Base-by-base conservation (phyloP, 1,140 invertebrate species). In the Danaus melanippus region DNA sequence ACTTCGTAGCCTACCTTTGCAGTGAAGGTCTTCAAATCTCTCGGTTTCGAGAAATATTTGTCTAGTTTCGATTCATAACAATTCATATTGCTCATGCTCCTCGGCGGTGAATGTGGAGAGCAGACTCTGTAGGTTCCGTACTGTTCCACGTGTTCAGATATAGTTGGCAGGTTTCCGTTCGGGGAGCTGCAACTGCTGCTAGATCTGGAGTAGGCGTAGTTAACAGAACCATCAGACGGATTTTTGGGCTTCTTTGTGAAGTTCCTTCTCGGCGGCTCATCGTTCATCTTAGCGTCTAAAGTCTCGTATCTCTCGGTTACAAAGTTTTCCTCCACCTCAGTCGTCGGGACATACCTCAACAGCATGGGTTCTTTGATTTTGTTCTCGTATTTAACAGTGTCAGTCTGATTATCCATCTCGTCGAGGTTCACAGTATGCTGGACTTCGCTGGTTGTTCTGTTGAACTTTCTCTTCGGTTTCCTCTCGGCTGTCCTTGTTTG, bases 221-320 rank as follows among this genome's bases (percentile, higher is more conserved):
- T 83, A 1, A 80, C 61, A 10, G 83, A 83, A n/a, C 84, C 84
- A 53, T 86, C 84, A 3, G 75, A 50, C 9, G 79, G 79, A 50
- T 86, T 84, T 57, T 79, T 83, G 0, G 79, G 76, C 46, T 84
- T 86, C 60, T 86, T 86, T n/a, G 71, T 75, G 52, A 82, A 86
- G 42, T 84, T 75, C 41, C 77, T 60, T 21, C 75, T 70, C 8
- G 77, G 73, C 21, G 66, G 67, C 32, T 84, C 77, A 12, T 80
- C 81, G 0, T 76, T 65, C 10, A 76, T 67, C 43, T 79, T 79
- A 32, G 82, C 60, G 53, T 84, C 81, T 32, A 82, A 84, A 0
- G 77, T 84, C 57, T 86, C 84, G 48, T 79, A 84, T 45, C 82
- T 83, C 49, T 84, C 79, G 4, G 69, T 72, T 0, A 86, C 71